A percentile compares a stretch with the other conserved stretches of the same genome.
These are phyloP conservation scores for Plestiodon gilberti DNA, from an alignment of 2,113 vertebrate species.

Conservation along the genomic window DNA sequence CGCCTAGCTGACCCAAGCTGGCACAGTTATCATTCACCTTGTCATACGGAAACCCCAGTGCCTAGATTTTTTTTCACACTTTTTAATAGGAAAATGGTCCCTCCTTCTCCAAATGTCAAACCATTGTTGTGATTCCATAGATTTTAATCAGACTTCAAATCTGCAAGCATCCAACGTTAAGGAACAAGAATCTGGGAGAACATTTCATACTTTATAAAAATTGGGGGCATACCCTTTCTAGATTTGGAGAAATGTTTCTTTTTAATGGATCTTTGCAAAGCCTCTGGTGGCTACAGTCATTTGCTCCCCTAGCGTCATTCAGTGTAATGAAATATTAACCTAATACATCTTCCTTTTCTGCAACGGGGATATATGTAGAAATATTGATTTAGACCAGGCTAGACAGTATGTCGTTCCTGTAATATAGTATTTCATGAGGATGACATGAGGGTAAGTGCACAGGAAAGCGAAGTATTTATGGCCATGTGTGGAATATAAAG, in stretches of 20 bases:
- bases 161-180: no score
- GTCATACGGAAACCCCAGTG: neutral
- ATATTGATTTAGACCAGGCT: conserved; percentile 49
- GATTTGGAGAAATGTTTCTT: neutral
- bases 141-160: neutral
- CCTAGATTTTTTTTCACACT: neutral
- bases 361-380: conserved; percentile 43
- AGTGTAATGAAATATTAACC: neutral
- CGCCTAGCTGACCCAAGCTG: neutral
- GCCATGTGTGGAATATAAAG: conserved; percentile 60
- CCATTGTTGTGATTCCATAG: neutral
- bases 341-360: conserved; percentile 29
- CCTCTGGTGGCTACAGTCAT: neutral
- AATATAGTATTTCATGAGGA: conserved; percentile 67
- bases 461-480: conserved; percentile 62
- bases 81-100: neutral
- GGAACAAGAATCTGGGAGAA: no score
- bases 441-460: conserved; percentile 51
- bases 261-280: no score
- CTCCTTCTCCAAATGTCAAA: no score
- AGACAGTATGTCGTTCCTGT: conserved; percentile 63
- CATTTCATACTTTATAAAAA: neutral
- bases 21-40: neutral
- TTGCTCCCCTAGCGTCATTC: neutral
- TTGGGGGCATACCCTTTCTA: neutral